These are phyloP conservation scores for Lerema accius DNA, from an alignment of 1,140 invertebrate species.

Conservation along the genomic window DNA sequence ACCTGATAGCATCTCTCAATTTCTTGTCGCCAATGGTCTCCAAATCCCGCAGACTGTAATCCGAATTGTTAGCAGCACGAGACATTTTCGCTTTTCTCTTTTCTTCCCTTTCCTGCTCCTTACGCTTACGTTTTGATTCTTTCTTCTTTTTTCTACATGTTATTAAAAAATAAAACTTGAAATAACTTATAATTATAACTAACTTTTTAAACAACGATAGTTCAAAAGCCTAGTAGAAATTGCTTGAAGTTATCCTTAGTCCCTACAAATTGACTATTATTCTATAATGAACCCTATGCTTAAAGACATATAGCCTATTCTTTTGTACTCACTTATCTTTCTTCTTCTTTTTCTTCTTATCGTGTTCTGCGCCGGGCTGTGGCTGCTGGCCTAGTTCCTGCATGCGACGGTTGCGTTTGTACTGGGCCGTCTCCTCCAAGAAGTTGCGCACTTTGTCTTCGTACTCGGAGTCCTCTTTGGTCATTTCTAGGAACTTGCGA, in stretches of 20 bases:
- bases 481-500: conserved; percentile 89
- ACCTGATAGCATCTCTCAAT: conserved; percentile 86
- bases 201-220: no score
- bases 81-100: conserved; percentile 76
- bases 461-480: conserved; percentile 92
- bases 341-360: conserved; percentile 89
- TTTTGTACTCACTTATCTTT: conserved; percentile 77
- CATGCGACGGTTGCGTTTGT: conserved; percentile 89
- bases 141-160: conserved; percentile 85
- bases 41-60: conserved; percentile 83
- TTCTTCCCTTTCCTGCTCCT: conserved; percentile 82
- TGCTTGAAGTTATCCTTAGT: no score
- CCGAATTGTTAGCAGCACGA: conserved; percentile 61
- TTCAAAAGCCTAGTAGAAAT: no score
- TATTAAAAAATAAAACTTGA: no score
- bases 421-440: conserved; percentile 90
- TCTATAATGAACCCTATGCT: no score
- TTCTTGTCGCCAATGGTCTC: conserved; percentile 86
- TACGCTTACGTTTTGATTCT: conserved; percentile 86
- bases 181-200: no score
- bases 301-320: not conserved
- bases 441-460: conserved; percentile 92
- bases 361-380: conserved; percentile 83
- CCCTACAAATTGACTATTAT: no score
- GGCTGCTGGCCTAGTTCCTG: conserved; percentile 82